Evolutionary conservation across 2,797 vertebrate genomes (phyloP), one percentile per base, ranked within the genome.

Genomic region (Prionace glauca): DNA sequence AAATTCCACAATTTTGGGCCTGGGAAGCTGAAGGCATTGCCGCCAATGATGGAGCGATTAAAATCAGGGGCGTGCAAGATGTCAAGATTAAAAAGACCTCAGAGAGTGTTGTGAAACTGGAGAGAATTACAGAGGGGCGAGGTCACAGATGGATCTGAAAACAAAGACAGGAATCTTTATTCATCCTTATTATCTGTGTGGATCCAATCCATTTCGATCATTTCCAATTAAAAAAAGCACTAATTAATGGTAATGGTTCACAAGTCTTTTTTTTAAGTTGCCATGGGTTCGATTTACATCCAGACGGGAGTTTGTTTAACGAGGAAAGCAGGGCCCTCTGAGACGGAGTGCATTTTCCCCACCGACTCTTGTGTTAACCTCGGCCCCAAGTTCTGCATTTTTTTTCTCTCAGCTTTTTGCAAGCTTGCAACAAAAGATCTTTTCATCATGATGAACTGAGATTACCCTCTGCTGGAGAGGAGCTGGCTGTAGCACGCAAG

Each of bases 381-480:
- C 62, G 2, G 90, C 62, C n/a, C 81, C 62, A 1, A 20, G 65
- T 22, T 69, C 26, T 9, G 71, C 24, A 5, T 95, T 56, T 56
- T 56, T 56, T 56, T 56, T 77, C 14, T 77, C 71, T 95, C 71
- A 77, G 32, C 29, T 5, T 29, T 29, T 77, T 56, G 56, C 41
- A 0, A 50, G 12, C 71, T 32, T 9, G 45, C 72, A 32, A 95
- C 72, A 95, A 95, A 95, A 50, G 69, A 7, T 22, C 50, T 72
- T 95, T 74, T 72, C 93, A 77, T 72, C 45, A 8, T 22, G 10
- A 14, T 74, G 93, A 95, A 95, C 93, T n/a, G 45, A 95, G 69
- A n/a, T 32, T 56, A 65, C 93, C 36, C 41, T 95, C 0, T 36
- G 69, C 50, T 95, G 71, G 71, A 74, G 65, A 45, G 69, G 14